Base-by-base conservation (phyloP, 1,140 invertebrate genomes). In the Ganaspis sp. region DNA sequence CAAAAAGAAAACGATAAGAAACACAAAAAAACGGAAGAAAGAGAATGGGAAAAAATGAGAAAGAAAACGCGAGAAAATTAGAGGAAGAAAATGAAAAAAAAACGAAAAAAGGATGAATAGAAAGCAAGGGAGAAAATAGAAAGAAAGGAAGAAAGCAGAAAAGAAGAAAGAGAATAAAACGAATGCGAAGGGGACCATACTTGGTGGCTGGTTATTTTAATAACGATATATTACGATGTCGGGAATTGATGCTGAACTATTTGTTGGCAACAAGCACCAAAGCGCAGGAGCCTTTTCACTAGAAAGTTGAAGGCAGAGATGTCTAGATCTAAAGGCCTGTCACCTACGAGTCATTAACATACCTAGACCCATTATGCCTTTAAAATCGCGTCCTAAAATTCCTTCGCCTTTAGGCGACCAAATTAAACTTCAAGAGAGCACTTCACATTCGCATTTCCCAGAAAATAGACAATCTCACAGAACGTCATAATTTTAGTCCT, bases 161-260 rank as follows among this genome's bases (percentile, higher is more conserved):
- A n/a, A n/a, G 45, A 54, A 58, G 29, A 19, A 53, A 73, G 72
- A 11, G 21, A 42, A 26, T 5, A 49, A 9, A 8, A 58, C 17
- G 21, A 9, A 0, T n/a, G 37, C 40, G 70, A 74, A 49, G 8
- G 71, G 21, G 54, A 38, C 9, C 17, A 64, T 64, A 74, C 69
- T 74, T 69, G 49, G 23, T 74, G 81, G 76, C 72, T 73, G 79
- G 86, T 90, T 90, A 89, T 90, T 90, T 90, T 90, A 88, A 91
- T 91, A 90, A 90, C 88, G 89, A 90, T 91, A 91, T 91, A 91
- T 91, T 91, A 91, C 91, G 90, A 90, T 90, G 86, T 90, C 85
- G 87, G 88, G 82, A 86, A 91, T 90, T 91, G 88, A 90, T 90
- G 90, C 86, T 90, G 80, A 90, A 90, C 89, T 91, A 91, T 91